Base-by-base conservation (phyloP, 2,888 invertebrate species). In the Drepanosiphum platanoidis region DNA sequence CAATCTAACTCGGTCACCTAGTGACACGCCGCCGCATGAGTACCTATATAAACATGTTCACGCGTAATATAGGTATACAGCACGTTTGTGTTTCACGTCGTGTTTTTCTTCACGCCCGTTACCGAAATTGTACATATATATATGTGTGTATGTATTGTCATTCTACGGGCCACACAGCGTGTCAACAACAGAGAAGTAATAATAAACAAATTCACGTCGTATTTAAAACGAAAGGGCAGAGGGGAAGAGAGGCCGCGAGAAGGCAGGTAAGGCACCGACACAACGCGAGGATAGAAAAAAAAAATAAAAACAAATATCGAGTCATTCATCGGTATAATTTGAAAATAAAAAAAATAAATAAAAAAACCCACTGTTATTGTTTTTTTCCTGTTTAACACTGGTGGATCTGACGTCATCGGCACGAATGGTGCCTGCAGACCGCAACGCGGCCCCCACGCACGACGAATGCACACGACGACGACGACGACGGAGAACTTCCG, bases 1-100 rank as follows among this genome's bases (percentile, higher is more conserved):
- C 52, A 5, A 58, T 70, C 36, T 70, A 80, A 80, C 80, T 70
- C 80, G 80, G 80, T 80, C 70, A 80, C 70, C 80, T 36, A 80
- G 70, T 80, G 80, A 80, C 80, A 80, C 36, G 36, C 18, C n/a
- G 32, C 13, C 27, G 42, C 42, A 13, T 13, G 34, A 27, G 42
- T 15, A 27, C 58, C 1, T 58, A 22, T 22, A 22, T 1, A 58
- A 22, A 58, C 2, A 8, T n/a, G 22, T 61, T 8, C 5, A 61
- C 30, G 27, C 11, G 13, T 64, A 61, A n/a, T 9, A 13, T 64
- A 64, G 30, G 64, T 13, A 64, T 4, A 11, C 18, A 64, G 30
- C 64, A 30, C 61, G 7, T 1, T 5, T 64, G 30, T 52, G 30
- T 52, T 58, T 58, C 13, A 3, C 58, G 75, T 1, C 22, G 32